phyloP scores from a whole-genome alignment of 2,113 vertebrate species.

The Chionomys nivalis region DNA sequence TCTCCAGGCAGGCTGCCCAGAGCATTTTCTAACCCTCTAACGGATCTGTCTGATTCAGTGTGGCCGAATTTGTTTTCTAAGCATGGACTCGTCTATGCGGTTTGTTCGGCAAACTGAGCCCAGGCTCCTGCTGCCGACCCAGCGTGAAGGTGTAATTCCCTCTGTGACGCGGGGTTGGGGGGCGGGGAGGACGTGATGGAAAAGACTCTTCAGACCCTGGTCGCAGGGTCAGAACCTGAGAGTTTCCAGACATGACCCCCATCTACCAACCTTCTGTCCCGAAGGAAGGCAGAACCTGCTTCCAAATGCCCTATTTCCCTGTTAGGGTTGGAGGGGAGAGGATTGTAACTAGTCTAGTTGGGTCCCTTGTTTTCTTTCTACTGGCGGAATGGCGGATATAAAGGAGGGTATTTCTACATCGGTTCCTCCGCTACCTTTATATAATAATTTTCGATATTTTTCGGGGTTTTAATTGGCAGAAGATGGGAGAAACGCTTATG shows the following conservation, averaged over 20 bases:
- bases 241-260: background rate
- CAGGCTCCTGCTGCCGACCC: background rate
- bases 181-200: background rate
- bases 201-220: background rate
- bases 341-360: background rate
- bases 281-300: constrained; percentile 65
- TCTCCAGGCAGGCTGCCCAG: background rate
- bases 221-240: background rate
- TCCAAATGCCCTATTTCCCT: constrained; percentile 4
- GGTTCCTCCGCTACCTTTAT: background rate
- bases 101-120: background rate
- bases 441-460: constrained; percentile 43
- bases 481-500: background rate
- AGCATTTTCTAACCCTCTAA: constrained; percentile 43
- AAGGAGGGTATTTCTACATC: background rate
- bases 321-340: background rate
- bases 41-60: background rate
- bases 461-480: background rate
- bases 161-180: background rate
- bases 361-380: constrained; percentile 11
- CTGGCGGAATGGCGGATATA: background rate
- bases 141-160: too few species aligned
- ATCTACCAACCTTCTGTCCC: constrained; percentile 7
- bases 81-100: background rate
- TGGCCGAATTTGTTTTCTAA: background rate